phyloP scores from a whole-genome alignment of 1,140 invertebrate genomes.

The Oryzaephilus surinamensis region DNA sequence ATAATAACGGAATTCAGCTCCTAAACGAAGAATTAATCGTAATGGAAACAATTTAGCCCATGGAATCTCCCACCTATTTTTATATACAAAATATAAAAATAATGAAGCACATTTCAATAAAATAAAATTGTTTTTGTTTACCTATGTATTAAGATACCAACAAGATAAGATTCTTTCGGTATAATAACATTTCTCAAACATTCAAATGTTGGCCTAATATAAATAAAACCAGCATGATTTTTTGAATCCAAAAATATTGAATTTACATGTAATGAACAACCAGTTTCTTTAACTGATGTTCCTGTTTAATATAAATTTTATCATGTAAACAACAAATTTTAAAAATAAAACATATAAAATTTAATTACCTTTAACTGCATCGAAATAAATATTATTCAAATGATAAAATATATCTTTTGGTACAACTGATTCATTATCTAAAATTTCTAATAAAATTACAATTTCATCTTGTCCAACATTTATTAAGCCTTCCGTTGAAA shows the following conservation, averaged over 20 bases:
- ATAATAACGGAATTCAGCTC: constrained; percentile 81
- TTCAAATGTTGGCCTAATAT: constrained; percentile 71
- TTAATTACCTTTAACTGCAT: constrained; percentile 61
- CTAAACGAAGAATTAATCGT: constrained; percentile 64
- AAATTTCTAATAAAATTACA: constrained; percentile 65
- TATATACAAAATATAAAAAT: too few relatives aligned
- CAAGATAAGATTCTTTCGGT: constrained; percentile 65
- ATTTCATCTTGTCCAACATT: constrained; percentile 82
- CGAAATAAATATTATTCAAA: constrained; percentile 63
- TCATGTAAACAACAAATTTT: too few relatives aligned
- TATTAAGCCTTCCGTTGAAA: constrained; percentile 67
- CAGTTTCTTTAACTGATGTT: constrained; percentile 61
- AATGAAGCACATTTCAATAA: neutral
- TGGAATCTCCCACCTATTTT: constrained; percentile 70
- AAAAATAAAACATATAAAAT: constrained; percentile 8
- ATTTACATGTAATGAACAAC: constrained; percentile 50
- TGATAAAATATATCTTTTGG: constrained; percentile 72
- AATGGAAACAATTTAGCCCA: constrained; percentile 81
- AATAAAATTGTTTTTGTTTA: constrained; percentile 27
- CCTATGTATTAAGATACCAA: constrained; percentile 73
- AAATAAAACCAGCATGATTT: constrained; percentile 77
- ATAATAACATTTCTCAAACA: constrained; percentile 68
- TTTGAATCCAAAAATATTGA: constrained; percentile 62
- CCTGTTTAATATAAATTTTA: too few relatives aligned
- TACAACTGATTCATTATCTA: constrained; percentile 54